A percentile compares a stretch with the other conserved stretches of the same genome.
Evolutionary conservation across 1,140 invertebrate species (phyloP).

Genomic region (Arion vulgaris): DNA sequence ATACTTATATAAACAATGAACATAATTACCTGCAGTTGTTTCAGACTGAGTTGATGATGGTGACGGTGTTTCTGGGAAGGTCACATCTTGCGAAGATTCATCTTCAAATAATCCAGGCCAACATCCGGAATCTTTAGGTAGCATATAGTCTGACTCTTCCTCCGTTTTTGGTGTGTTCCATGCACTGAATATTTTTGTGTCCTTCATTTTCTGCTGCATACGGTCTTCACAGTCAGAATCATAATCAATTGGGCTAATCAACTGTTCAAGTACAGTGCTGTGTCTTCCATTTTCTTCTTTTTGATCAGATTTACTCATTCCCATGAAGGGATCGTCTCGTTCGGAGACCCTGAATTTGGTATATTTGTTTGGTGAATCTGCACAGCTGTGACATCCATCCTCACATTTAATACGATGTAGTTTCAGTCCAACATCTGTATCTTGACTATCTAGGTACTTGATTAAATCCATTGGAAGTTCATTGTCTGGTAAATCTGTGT

Average conservation of each 20-base stretch:
- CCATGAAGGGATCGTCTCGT: slow-evolving; percentile 35
- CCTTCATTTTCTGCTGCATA: neutral
- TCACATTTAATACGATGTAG: slow-evolving; percentile 20
- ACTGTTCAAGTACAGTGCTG: neutral
- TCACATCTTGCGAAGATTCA: neutral
- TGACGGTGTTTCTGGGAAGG: slow-evolving; percentile 28
- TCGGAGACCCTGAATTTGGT: slow-evolving; percentile 2
- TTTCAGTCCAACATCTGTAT: slow-evolving; percentile 1
- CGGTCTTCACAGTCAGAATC: neutral
- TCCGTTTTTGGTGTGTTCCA: slow-evolving; percentile 23
- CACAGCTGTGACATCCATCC: slow-evolving; percentile 2
- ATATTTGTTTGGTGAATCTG: slow-evolving; percentile 6
- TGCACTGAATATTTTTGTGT: slow-evolving; percentile 18
- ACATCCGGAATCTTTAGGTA: neutral
- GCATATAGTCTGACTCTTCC: neutral
- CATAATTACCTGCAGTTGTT: slow-evolving; percentile 13
- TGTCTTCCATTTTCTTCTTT: neutral
- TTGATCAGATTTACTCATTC: neutral
- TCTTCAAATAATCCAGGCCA: neutral
- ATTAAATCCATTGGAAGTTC: slow-evolving; percentile 31
- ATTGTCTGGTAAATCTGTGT: slow-evolving; percentile 21
- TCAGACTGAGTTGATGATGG: slow-evolving; percentile 25
- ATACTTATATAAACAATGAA: no score
- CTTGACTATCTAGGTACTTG: slow-evolving; percentile 15
- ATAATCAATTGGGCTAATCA: neutral